phyloP scores from a whole-genome alignment of 2,888 invertebrate genomes.

The Lymantria dispar region DNA sequence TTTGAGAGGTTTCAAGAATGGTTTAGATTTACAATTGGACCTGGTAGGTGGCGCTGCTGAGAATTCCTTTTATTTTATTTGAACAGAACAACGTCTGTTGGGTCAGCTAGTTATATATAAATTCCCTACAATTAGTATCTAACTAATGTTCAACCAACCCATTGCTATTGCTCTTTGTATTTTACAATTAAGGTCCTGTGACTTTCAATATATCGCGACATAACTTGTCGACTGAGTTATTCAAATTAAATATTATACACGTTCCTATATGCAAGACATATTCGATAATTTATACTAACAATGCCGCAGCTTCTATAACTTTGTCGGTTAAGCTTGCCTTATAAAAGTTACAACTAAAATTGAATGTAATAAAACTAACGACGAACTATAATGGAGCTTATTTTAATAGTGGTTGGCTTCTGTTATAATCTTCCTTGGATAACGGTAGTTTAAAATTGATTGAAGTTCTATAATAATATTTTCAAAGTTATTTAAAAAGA shows the following conservation, averaged over 20 bases:
- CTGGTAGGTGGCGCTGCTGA: too few species aligned
- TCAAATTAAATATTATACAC: conserved; percentile 62
- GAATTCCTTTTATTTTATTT: too few species aligned
- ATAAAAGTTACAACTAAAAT: conserved; percentile 11
- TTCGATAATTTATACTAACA: conserved; percentile 64
- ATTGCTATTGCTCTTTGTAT: conserved; percentile 1
- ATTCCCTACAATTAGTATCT: too few species aligned
- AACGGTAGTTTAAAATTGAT: too few species aligned
- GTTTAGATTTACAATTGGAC: too few species aligned
- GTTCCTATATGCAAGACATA: conserved; percentile 52
- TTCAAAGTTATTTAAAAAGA: too few species aligned
- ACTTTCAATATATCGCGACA: conserved; percentile 29
- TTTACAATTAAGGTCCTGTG: conserved; percentile 3
- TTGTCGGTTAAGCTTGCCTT: conserved; percentile 10
- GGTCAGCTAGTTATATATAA: too few species aligned
- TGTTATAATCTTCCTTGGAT: neutral
- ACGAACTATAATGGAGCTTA: conserved; percentile 1
- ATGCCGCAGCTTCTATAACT: conserved; percentile 31
- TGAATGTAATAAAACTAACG: conserved; percentile 4
- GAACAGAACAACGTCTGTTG: too few species aligned
- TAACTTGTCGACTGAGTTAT: conserved; percentile 47
- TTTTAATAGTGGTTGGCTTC: neutral
- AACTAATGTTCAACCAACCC: too few species aligned
- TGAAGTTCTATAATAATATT: too few species aligned
- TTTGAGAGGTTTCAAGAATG: too few species aligned